Percentiles rank a stretch among this genome's conserved stretches.
phyloP scores from a whole-genome alignment of 2,888 invertebrate genomes.

The Euplagia quadripunctaria region DNA sequence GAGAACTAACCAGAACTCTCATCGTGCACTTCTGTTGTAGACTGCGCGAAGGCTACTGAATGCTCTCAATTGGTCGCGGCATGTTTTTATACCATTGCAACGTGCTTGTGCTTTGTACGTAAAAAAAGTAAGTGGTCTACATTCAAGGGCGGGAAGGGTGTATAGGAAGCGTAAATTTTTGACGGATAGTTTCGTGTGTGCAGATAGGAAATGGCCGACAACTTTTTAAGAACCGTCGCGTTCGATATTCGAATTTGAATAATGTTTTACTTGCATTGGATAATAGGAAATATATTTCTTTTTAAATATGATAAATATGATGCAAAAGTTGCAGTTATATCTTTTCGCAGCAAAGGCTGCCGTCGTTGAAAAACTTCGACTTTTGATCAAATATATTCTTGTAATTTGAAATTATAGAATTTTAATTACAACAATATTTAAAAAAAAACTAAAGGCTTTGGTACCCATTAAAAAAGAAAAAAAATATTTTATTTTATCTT shows the following conservation, averaged over 20 bases:
- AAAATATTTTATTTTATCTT: not conserved
- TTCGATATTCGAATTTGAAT: slow-evolving; percentile 14
- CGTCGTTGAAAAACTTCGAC: not conserved
- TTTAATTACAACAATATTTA: too few relatives aligned
- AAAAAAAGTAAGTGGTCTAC: slow-evolving; percentile 83
- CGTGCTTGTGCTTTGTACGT: slow-evolving; percentile 71
- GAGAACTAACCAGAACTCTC: slow-evolving; percentile 84
- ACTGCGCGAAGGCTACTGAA: slow-evolving; percentile 87
- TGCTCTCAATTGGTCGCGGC: slow-evolving; percentile 77
- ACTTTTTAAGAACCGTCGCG: slow-evolving; percentile 53
- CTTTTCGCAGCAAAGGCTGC: not conserved
- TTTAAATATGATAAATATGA: not conserved
- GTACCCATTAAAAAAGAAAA: not conserved
- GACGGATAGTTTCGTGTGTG: slow-evolving; percentile 63
- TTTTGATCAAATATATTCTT: not conserved
- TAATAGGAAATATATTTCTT: not conserved
- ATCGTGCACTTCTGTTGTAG: slow-evolving; percentile 86
- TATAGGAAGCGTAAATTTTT: slow-evolving; percentile 79
- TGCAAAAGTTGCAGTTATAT: not conserved
- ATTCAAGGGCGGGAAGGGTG: slow-evolving; percentile 85
- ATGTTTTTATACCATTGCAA: slow-evolving; percentile 77
- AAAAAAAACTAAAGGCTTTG: not conserved
- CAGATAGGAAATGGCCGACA: slow-evolving; percentile 50
- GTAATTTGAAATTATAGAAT: too few relatives aligned
- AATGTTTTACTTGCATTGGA: not conserved